Conservation (phyloP, 2,888 invertebrate species). For the Aporophyla nigra region DNA sequence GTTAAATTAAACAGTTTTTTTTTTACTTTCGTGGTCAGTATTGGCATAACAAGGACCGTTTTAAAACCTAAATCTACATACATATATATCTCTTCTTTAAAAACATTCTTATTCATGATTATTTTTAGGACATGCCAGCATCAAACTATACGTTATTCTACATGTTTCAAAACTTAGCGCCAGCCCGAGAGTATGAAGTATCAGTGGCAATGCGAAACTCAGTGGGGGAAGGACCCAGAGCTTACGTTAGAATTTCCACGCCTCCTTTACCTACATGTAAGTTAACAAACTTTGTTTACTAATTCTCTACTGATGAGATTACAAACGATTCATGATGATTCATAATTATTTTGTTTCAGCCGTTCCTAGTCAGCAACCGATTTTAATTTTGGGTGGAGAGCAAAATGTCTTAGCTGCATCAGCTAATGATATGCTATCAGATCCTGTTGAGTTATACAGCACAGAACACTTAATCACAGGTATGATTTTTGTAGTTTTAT, state of each 20-base stretch:
- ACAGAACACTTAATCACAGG: conserved; percentile 89
- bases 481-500: conserved; percentile 56
- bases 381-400: conserved; percentile 93
- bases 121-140: conserved; percentile 93
- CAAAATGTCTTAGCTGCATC: conserved; percentile 93
- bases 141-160: conserved; percentile 93
- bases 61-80: too few species aligned
- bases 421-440: conserved; percentile 92
- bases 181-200: conserved; percentile 94
- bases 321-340: neutral
- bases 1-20: too few species aligned
- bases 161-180: conserved; percentile 94
- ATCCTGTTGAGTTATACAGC: conserved; percentile 92
- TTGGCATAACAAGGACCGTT: neutral
- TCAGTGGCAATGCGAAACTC: conserved; percentile 95
- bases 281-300: conserved; percentile 56
- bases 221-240: conserved; percentile 95
- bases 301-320: neutral
- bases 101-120: neutral
- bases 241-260: conserved; percentile 92
- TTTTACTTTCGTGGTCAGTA: too few species aligned
- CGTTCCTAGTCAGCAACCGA: conserved; percentile 92
- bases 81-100: too few species aligned
- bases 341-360: conserved; percentile 82
- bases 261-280: conserved; percentile 92